Base-by-base conservation (phyloP, 2,888 invertebrate genomes). In the Watsonalla binaria region DNA sequence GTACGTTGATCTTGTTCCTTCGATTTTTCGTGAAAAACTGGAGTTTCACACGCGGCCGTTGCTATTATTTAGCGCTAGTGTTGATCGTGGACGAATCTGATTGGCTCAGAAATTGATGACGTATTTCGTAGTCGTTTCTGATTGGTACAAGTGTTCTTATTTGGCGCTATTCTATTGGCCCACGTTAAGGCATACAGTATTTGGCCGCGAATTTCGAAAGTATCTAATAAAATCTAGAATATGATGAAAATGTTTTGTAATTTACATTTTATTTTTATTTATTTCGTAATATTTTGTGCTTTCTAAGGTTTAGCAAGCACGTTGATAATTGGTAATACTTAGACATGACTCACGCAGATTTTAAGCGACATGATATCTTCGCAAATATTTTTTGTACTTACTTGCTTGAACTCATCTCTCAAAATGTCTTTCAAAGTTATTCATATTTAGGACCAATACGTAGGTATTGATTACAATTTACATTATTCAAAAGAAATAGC, bases 91-190 rank as follows among this genome's bases (percentile, higher is more conserved):
- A 79, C 74, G 51, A 70, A 71, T 68, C 8, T 70, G 77, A 93
- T 94, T 94, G 92, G 93, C 72, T 58, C 57, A 63, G 62, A 61
- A 62, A 57, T 57, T 62, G 81, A 83, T 92, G 92, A 91, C 90
- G 89, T 89, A 67, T 71, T 67, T 53, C 45, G 66, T 76, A 72
- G 52, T 64, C 58, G 8, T 5, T 58, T 56, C 24, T 70, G 62
- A 92, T 93, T 92, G 92, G 92, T 63, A 76, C 76, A 73, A 63
- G 68, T 74, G 39, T 66, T 82, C 68, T 81, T 87, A 92, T 93
- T 92, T 93, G 94, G 92, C 93, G 75, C 47, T 37, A 64, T 66
- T 49, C 69, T 61, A 94, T 94, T 94, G 94, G 94, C 93, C 93
- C 94, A 94, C 94, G 94, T 94, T 85, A 76, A 61, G 62, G 56